Base-by-base conservation (phyloP, 2,113 vertebrate genomes). In the Grus americana region DNA sequence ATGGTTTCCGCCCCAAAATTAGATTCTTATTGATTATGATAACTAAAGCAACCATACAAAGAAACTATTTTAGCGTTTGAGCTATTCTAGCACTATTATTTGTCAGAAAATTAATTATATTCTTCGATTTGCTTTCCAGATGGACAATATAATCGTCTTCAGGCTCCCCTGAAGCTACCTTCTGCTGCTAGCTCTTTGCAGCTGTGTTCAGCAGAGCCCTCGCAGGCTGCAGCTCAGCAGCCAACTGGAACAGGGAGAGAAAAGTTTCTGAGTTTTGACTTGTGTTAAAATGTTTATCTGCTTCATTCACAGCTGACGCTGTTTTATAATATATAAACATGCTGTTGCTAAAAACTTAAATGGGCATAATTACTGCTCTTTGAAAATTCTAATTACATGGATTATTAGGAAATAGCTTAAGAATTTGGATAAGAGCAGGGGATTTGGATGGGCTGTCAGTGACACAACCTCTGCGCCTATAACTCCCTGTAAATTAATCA, bases 291-390 rank as follows among this genome's bases (percentile, higher is more conserved):
- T 76, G 66, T 91, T 95, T 92, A 92, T 92, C 85, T 10, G 8
- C 72, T 95, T 87, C 73, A 61, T 72, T 78, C 44, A 79, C 58
- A 92, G 59, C 66, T 92, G 78, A 91, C 3, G 1, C 6, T 54
- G 12, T 57, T 96, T 87, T 73, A 91, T 62, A 76, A 93, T 54
- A 79, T 34, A 70, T 62, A 95, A 85, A 88, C 71, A 91, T 30
- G 26, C 49, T 82, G 46, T 84, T 93, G 62, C 96, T 97, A 90
- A 93, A 93, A 97, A 88, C 62, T 75, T 93, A 91, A 96, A 89
- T 83, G 46, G 84, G 14, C 24, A 17, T 78, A 90, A 97, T 95
- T 91, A 70, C 3, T 0, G 15, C 30, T 85, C 80, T 93, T 94
- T 85, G 81, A 92, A 76, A 94, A 85, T 79, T 90, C 80, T 95